phyloP scores from a whole-genome alignment of 2,888 invertebrate genomes.

The Drosophila meridionalis region DNA sequence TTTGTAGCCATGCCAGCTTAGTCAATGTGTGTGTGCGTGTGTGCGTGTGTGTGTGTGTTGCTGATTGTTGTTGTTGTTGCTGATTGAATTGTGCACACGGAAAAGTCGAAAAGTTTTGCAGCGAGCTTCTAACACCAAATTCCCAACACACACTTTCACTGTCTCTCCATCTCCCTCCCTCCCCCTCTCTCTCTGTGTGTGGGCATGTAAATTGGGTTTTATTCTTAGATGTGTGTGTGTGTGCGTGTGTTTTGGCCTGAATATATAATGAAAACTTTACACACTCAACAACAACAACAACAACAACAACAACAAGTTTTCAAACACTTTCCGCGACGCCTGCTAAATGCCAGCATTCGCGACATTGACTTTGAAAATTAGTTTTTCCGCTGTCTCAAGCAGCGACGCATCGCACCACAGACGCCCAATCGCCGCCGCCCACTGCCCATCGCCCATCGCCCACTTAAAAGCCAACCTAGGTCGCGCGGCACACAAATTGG shows the following conservation, averaged over 20 bases:
- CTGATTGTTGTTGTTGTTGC: conserved; percentile 33
- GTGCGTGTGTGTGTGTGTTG: conserved; percentile 12
- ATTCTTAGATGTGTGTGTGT: conserved; percentile 13
- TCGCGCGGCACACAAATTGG: conserved; percentile 35
- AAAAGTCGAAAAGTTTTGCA: conserved; percentile 67
- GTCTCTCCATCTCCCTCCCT: neutral
- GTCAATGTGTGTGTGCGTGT: conserved; percentile 2
- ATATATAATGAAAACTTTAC: conserved; percentile 69
- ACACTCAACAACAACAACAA: conserved; percentile 41
- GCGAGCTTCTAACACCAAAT: conserved; percentile 59
- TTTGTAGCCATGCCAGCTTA: conserved; percentile 6
- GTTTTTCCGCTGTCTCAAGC: conserved; percentile 37
- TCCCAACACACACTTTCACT: conserved; percentile 16
- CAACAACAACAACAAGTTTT: conserved; percentile 26
- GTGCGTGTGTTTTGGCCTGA: conserved; percentile 34
- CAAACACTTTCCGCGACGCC: conserved; percentile 7
- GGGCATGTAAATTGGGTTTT: conserved; percentile 11
- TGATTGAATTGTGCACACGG: conserved; percentile 69
- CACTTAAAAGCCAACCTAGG: neutral
- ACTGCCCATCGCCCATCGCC: neutral
- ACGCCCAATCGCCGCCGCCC: neutral
- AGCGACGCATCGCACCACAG: neutral
- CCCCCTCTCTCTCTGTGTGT: neutral
- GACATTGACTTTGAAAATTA: conserved; percentile 73
- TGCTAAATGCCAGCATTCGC: conserved; percentile 39